Percentiles rank a stretch among this genome's conserved stretches.
Conservation (phyloP, 2,888 invertebrate genomes). For the Nomada flava region DNA sequence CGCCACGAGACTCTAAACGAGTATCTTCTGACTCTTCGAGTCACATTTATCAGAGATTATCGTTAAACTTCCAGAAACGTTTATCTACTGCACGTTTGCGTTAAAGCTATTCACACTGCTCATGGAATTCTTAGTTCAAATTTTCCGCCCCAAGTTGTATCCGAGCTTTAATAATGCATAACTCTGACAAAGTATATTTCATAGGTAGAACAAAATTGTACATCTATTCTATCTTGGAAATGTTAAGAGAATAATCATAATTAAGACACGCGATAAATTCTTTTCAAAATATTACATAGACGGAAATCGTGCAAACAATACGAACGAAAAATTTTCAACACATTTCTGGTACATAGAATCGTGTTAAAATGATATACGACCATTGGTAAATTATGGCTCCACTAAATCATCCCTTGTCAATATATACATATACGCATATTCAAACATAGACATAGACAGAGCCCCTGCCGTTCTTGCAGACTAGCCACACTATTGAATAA, state of each 20-base stretch:
- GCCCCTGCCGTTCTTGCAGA: conserved; percentile 17
- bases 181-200: too few relatives aligned
- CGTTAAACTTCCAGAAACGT: not conserved
- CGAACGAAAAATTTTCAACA: conserved; percentile 25
- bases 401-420: conserved; percentile 52
- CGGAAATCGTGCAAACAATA: conserved; percentile 1
- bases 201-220: not conserved
- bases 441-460: conserved; percentile 17
- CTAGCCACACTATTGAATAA: conserved; percentile 7
- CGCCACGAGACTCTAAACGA: not conserved
- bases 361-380: conserved; percentile 43
- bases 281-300: not conserved
- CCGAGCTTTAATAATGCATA: not conserved
- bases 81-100: not conserved
- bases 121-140: not conserved
- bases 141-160: not conserved
- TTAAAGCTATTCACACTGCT: not conserved
- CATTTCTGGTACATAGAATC: conserved; percentile 27
- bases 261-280: too few relatives aligned
- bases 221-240: not conserved
- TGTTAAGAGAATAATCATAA: too few relatives aligned
- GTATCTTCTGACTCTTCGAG: conserved; percentile 9
- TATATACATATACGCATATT: conserved; percentile 11
- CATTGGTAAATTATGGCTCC: conserved; percentile 37
- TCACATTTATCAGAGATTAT: conserved; percentile 17